These are phyloP conservation scores for Clivina fossor DNA, from an alignment of 2,888 invertebrate species.

Conservation along the genomic window DNA sequence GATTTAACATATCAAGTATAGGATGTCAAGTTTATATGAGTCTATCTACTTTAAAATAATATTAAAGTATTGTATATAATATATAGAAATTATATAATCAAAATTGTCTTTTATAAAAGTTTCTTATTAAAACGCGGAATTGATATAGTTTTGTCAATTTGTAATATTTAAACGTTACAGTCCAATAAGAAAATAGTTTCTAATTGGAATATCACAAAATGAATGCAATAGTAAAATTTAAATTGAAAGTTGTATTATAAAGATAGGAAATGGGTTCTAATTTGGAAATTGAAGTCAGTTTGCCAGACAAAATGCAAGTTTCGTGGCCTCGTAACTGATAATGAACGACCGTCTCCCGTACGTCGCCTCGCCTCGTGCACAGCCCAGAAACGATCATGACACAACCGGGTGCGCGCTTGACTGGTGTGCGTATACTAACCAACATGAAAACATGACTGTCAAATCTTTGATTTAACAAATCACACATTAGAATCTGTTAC, in stretches of 20 bases:
- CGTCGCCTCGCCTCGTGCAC: slow-evolving; percentile 4
- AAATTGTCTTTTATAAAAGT: too few relatives aligned
- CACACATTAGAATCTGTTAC: background rate
- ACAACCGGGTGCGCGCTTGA: slow-evolving; percentile 31
- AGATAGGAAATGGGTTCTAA: slow-evolving; percentile 1
- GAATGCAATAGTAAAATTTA: background rate
- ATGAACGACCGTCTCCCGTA: background rate
- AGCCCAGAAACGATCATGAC: slow-evolving; percentile 6
- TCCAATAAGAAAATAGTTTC: too few relatives aligned
- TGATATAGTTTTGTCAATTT: too few relatives aligned
- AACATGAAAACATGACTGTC: slow-evolving; percentile 36
- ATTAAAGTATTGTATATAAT: background rate
- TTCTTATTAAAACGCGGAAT: too few relatives aligned
- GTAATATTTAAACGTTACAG: too few relatives aligned
- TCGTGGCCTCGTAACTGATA: slow-evolving; percentile 15
- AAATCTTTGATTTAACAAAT: slow-evolving; percentile 4
- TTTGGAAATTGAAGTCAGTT: slow-evolving; percentile 12
- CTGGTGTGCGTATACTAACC: slow-evolving; percentile 33
- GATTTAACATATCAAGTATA: too few relatives aligned
- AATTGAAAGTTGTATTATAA: background rate
- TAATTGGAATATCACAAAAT: too few relatives aligned
- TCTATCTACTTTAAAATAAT: background rate
- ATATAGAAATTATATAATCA: too few relatives aligned
- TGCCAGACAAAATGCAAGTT: background rate
- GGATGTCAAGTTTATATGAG: background rate